These are phyloP conservation scores for Ptychochromis oligacanthus DNA, from an alignment of 2,113 vertebrate genomes.

Conservation along the genomic window DNA sequence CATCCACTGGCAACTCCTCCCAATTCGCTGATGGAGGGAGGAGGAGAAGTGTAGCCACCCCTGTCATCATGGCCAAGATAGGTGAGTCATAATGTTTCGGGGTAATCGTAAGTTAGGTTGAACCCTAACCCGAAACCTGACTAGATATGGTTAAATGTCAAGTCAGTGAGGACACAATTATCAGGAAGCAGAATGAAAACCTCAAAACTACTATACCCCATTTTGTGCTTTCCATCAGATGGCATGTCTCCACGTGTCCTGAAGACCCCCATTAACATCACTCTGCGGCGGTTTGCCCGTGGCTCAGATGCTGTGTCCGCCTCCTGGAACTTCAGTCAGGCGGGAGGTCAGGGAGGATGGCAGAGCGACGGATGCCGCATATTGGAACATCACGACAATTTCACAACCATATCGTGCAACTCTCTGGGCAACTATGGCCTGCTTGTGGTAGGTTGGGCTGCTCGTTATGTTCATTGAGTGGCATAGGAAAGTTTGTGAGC, in stretches of 20 bases:
- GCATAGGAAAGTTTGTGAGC: not conserved
- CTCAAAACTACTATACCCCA: not conserved
- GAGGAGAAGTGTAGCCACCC: slow-evolving; percentile 90
- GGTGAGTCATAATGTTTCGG: slow-evolving; percentile 75
- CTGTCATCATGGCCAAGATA: slow-evolving; percentile 93
- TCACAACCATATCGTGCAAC: slow-evolving; percentile 92
- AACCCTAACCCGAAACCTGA: not conserved
- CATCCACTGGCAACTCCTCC: slow-evolving; percentile 91
- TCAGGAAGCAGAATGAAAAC: not conserved
- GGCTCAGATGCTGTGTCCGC: slow-evolving; percentile 91
- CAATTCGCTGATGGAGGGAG: slow-evolving; percentile 87
- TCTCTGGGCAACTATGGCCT: slow-evolving; percentile 94
- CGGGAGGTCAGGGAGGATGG: slow-evolving; percentile 92
- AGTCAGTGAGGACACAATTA: not conserved
- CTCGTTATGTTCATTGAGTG: not conserved
- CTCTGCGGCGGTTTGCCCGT: slow-evolving; percentile 86
- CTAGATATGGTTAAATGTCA: not conserved
- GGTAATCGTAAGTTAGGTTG: fast-evolving
- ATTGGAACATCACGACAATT: slow-evolving; percentile 89
- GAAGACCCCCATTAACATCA: slow-evolving; percentile 86
- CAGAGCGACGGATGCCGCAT: slow-evolving; percentile 90
- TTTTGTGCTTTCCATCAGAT: slow-evolving; percentile 74
- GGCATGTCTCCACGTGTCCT: slow-evolving; percentile 78
- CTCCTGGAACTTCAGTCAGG: slow-evolving; percentile 92
- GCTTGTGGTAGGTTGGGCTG: slow-evolving; percentile 84